Percentiles rank a stretch among this genome's conserved stretches.
Conservation (phyloP, 2,888 invertebrate species). For the Dolichopus griseipennis region DNA sequence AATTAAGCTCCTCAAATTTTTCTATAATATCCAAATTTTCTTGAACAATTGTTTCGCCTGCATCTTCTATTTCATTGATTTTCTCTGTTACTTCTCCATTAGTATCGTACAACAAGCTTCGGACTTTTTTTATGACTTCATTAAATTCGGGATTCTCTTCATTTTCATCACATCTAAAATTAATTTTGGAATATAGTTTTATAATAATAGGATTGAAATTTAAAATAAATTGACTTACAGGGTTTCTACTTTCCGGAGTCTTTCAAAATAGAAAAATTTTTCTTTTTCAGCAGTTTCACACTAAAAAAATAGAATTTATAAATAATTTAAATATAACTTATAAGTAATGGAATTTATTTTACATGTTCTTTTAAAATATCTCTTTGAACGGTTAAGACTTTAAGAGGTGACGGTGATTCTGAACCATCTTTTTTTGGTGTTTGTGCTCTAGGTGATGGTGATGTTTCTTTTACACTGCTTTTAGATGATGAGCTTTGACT, state of each 20-base stretch:
- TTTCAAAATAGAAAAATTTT: not conserved
- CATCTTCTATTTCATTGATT: too few relatives aligned
- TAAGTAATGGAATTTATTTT: too few relatives aligned
- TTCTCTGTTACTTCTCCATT: not conserved
- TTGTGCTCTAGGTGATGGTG: not conserved
- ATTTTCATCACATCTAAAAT: not conserved
- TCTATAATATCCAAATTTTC: too few relatives aligned
- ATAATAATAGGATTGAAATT: too few relatives aligned
- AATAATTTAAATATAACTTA: too few relatives aligned
- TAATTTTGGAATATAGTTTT: not conserved
- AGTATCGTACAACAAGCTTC: not conserved
- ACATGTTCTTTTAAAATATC: not conserved
- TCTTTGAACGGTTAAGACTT: not conserved
- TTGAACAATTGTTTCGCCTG: too few relatives aligned
- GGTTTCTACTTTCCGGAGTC: not conserved
- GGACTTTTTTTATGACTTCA: not conserved
- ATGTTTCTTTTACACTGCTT: not conserved
- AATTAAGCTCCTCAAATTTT: too few relatives aligned
- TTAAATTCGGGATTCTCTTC: not conserved
- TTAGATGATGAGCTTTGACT: not conserved
- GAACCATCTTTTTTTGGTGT: not conserved
- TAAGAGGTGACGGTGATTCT: not conserved
- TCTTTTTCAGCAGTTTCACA: not conserved
- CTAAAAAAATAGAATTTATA: not conserved
- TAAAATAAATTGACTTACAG: not conserved